Conservation (phyloP, 2,888 invertebrate species). For the Drosophila gaucha region DNA sequence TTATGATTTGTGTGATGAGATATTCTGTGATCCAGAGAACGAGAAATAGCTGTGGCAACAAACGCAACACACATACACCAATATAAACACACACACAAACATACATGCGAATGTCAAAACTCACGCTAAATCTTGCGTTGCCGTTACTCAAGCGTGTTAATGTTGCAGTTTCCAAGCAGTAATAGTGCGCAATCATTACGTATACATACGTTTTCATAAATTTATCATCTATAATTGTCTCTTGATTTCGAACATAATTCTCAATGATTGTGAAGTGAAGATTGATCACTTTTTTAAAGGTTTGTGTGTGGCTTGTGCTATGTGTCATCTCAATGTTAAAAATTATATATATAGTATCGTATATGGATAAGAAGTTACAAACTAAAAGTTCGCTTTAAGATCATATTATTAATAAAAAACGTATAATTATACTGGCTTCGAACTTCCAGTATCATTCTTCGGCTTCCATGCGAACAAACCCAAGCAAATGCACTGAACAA, state of each 20-base stretch:
- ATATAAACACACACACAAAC: not conserved
- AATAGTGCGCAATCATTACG: slow-evolving; percentile 16
- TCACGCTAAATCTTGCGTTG: not conserved
- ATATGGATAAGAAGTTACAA: slow-evolving; percentile 22
- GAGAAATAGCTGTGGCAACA: slow-evolving; percentile 53
- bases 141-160: slow-evolving; percentile 3
- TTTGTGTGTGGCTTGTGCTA: slow-evolving; percentile 53
- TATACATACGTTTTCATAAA: slow-evolving; percentile 9
- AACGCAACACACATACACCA: slow-evolving; percentile 27
- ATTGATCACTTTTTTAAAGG: slow-evolving; percentile 33
- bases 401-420: slow-evolving; percentile 23
- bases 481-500: slow-evolving; percentile 45
- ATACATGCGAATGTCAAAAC: slow-evolving; percentile 1
- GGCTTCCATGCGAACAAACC: slow-evolving; percentile 55
- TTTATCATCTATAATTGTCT: slow-evolving; percentile 1
- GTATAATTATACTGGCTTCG: slow-evolving; percentile 19
- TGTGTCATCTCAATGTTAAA: slow-evolving; percentile 50
- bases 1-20: slow-evolving; percentile 84
- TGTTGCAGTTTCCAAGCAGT: slow-evolving; percentile 5
- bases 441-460: slow-evolving; percentile 34
- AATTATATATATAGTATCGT: slow-evolving; percentile 19
- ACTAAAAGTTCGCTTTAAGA: slow-evolving; percentile 23
- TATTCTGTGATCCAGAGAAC: slow-evolving; percentile 84
- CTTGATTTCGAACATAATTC: slow-evolving; percentile 52
- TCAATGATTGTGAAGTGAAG: slow-evolving; percentile 40